A percentile compares a stretch with the other conserved stretches of the same genome.
Evolutionary conservation across 2,888 invertebrate genomes (phyloP).

Genomic region (Automeris io): DNA sequence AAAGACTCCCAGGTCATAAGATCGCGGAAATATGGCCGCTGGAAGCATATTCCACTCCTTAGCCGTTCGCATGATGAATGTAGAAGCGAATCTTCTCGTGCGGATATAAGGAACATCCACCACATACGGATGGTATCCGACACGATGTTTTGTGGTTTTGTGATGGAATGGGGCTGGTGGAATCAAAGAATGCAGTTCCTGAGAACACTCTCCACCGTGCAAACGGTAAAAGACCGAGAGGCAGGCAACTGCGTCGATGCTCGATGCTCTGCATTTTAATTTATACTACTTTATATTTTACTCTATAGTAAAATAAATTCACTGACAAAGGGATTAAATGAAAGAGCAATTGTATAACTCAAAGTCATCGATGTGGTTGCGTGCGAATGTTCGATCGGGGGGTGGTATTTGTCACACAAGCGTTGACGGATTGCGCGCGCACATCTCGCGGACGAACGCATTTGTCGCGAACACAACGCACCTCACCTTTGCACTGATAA

Average conservation of each 20-base stretch:
- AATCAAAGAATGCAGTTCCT: background rate
- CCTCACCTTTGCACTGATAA: conserved; percentile 2
- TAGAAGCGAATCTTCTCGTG: too few species aligned
- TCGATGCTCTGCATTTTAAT: too few species aligned
- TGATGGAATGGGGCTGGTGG: too few species aligned
- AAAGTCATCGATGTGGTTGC: conserved; percentile 1
- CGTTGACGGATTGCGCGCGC: conserved; percentile 39
- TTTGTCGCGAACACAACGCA: conserved; percentile 32
- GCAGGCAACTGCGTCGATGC: too few species aligned
- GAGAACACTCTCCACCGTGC: background rate
- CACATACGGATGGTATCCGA: too few species aligned
- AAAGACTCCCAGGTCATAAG: too few species aligned
- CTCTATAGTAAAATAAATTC: background rate
- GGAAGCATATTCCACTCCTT: too few species aligned
- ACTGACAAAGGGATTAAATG: background rate
- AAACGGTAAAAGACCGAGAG: background rate
- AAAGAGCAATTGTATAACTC: background rate
- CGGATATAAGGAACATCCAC: too few species aligned
- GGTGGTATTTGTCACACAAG: conserved; percentile 28
- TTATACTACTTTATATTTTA: too few species aligned
- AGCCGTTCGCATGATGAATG: too few species aligned
- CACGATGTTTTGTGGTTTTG: too few species aligned
- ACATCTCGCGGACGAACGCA: conserved; percentile 36
- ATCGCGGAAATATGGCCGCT: too few species aligned
- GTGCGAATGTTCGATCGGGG: conserved; percentile 12